Conservation (phyloP, 2,113 vertebrate species). For the Rhombomys opimus region DNA sequence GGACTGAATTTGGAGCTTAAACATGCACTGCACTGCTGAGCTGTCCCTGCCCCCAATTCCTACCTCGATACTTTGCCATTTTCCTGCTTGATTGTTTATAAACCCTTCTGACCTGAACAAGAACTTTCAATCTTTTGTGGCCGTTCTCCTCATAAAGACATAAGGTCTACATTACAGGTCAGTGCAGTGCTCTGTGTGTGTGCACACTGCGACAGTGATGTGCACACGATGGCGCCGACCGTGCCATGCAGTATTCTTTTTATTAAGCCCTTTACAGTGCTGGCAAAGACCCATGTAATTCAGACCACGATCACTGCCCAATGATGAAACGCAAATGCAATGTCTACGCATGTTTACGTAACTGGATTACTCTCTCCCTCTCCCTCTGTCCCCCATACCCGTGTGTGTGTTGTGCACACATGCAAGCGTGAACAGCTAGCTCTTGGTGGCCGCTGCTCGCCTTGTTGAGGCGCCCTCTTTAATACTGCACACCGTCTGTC, state of each 20-base stretch:
- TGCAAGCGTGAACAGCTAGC: too few species aligned
- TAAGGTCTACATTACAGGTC: not conserved
- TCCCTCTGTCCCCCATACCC: too few species aligned
- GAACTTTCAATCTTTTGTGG: not conserved
- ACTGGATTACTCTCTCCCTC: not conserved
- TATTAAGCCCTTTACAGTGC: not conserved
- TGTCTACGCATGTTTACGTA: not conserved
- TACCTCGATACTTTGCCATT: not conserved
- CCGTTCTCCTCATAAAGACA: not conserved
- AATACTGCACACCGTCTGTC: not conserved
- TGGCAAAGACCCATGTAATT: not conserved
- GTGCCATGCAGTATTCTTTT: not conserved
- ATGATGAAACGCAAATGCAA: not conserved
- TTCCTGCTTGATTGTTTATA: not conserved
- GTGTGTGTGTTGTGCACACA: too few species aligned
- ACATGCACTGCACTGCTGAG: not conserved
- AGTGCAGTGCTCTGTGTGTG: not conserved
- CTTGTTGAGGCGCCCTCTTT: not conserved
- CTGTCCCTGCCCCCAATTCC: not conserved
- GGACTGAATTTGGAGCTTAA: not conserved
- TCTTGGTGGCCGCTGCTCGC: not conserved
- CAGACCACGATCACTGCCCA: not conserved
- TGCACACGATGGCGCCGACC: not conserved
- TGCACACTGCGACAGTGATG: not conserved
- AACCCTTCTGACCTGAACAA: slow-evolving; percentile 15